Percentiles rank a stretch among this genome's conserved stretches.
Evolutionary conservation across 2,888 invertebrate genomes (phyloP).

Genomic region (Pharmacophagus antenor): DNA sequence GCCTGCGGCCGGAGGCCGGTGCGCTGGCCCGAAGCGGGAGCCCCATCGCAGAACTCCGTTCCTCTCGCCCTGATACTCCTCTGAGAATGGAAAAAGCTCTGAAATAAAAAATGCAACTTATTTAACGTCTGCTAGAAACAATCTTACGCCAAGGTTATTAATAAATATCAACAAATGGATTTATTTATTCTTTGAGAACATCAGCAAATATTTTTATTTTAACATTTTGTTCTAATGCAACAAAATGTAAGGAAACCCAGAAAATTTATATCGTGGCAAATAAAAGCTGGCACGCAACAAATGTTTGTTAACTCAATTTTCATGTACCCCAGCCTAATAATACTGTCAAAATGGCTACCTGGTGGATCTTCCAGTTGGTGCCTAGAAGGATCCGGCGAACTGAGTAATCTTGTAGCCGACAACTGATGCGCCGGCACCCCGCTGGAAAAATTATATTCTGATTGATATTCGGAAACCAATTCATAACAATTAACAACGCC

Average conservation of each 20-base stretch:
- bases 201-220: neutral
- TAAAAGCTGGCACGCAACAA: no score
- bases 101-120: conserved; percentile 32
- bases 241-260: neutral
- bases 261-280: no score
- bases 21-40: conserved; percentile 69
- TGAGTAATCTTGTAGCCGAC: conserved; percentile 90
- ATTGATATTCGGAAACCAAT: neutral
- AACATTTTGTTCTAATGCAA: neutral
- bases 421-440: conserved; percentile 90
- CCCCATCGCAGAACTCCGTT: conserved; percentile 72
- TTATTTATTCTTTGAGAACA: neutral
- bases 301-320: no score
- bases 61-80: conserved; percentile 75
- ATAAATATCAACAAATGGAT: neutral
- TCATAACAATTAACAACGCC: no score
- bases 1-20: conserved; percentile 73
- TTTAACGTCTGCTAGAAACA: neutral
- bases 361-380: conserved; percentile 86
- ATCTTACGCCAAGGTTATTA: no score
- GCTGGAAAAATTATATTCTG: conserved; percentile 62
- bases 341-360: conserved; percentile 58
- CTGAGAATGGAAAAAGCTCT: conserved; percentile 83
- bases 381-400: conserved; percentile 90
- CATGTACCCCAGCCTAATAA: neutral